phyloP scores from a whole-genome alignment of 2,888 invertebrate genomes.

The Oligia latruncula region DNA sequence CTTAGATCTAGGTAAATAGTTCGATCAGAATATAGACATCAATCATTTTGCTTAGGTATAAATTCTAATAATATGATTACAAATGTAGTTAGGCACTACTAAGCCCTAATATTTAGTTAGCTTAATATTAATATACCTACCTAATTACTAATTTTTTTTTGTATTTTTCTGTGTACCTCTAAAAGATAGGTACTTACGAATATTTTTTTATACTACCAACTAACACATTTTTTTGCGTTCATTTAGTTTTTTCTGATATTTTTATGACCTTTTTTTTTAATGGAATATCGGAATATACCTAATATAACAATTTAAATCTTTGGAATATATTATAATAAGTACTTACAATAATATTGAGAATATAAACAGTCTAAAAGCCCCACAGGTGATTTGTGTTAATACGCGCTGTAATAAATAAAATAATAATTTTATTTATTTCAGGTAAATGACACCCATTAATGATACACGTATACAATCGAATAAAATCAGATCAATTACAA shows the following conservation, averaged over 20 bases:
- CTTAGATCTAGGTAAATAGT: neutral
- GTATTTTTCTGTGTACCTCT: neutral
- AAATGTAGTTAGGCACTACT: neutral
- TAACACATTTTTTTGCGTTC: too few species aligned
- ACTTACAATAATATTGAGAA: neutral
- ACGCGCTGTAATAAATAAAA: neutral
- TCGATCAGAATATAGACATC: neutral
- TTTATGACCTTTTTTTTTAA: too few species aligned
- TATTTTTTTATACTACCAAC: too few species aligned
- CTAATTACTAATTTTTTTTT: neutral
- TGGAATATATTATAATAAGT: slow-evolving; percentile 1
- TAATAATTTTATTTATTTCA: too few species aligned
- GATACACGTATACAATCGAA: too few species aligned
- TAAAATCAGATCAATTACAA: too few species aligned
- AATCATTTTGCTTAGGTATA: neutral
- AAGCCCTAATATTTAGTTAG: neutral
- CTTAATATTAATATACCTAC: too few species aligned
- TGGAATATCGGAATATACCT: too few species aligned
- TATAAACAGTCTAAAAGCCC: neutral
- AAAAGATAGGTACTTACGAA: neutral
- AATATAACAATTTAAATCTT: neutral
- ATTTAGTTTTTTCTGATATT: too few species aligned
- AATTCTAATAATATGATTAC: neutral
- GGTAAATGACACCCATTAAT: too few species aligned
- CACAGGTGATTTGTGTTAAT: neutral